Evolutionary conservation across 2,113 vertebrate species (phyloP).

Genomic region (Hymenochirus boettgeri): DNA sequence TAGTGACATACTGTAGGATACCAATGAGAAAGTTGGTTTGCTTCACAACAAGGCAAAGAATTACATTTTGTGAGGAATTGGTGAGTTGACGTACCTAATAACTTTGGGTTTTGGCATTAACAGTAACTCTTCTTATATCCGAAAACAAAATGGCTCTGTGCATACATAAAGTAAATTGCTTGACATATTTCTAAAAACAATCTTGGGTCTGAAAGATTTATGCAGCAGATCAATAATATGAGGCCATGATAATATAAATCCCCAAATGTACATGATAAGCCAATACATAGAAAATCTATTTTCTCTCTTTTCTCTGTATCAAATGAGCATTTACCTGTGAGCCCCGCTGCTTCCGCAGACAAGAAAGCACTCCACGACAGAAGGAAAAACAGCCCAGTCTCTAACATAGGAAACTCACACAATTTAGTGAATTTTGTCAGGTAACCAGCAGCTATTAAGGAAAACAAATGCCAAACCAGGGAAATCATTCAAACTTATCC

Average conservation of each 20-base stretch:
- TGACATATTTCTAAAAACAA: neutral
- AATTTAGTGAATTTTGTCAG: slow-evolving; percentile 81
- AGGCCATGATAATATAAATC: too few relatives aligned
- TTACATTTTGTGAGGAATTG: too few relatives aligned
- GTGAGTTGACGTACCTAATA: too few relatives aligned
- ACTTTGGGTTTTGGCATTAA: too few relatives aligned
- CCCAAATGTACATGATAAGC: too few relatives aligned
- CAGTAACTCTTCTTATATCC: too few relatives aligned
- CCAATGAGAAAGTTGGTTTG: too few relatives aligned
- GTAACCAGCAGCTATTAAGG: slow-evolving; percentile 67
- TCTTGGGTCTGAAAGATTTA: slow-evolving; percentile 29
- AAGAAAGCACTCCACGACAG: slow-evolving; percentile 81
- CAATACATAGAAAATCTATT: too few relatives aligned
- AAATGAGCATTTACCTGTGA: slow-evolving; percentile 66
- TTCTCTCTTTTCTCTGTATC: too few relatives aligned
- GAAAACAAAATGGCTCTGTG: too few relatives aligned
- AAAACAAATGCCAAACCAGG: slow-evolving; percentile 42
- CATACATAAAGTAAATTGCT: neutral
- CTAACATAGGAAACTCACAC: slow-evolving; percentile 74
- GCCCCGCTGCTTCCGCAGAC: slow-evolving; percentile 71
- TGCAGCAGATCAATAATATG: neutral
- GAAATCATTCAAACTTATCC: neutral
- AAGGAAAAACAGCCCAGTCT: slow-evolving; percentile 75
- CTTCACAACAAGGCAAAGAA: too few relatives aligned
- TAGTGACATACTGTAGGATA: too few relatives aligned